Evolutionary conservation across 1,140 invertebrate species (phyloP).

Genomic region (Nasonia vitripennis): DNA sequence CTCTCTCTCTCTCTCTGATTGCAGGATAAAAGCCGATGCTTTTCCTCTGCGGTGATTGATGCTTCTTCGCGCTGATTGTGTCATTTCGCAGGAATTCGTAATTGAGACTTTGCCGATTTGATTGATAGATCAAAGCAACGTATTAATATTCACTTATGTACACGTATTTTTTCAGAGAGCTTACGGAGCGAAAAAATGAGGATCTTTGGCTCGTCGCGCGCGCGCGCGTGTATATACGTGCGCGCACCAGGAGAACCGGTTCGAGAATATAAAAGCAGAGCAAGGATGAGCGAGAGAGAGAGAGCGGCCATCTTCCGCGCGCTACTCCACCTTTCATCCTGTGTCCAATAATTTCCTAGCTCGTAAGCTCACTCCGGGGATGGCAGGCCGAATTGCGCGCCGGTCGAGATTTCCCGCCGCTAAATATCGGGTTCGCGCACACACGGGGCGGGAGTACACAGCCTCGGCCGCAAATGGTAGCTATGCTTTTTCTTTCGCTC

Average conservation of each 20-base stretch:
- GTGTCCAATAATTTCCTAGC: slow-evolving; percentile 14
- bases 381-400: slow-evolving; percentile 9
- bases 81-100: slow-evolving; percentile 1
- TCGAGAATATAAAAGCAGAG: slow-evolving; percentile 10
- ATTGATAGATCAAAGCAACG: slow-evolving; percentile 4
- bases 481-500: not conserved
- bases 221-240: too few relatives aligned
- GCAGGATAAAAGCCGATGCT: slow-evolving; percentile 13
- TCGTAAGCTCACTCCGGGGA: not conserved
- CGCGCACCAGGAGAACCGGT: not conserved
- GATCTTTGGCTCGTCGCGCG: too few relatives aligned
- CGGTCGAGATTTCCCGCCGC: slow-evolving; percentile 10
- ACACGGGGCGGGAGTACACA: not conserved
- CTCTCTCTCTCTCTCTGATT: not conserved
- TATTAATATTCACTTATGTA: not conserved
- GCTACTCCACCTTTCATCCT: slow-evolving; percentile 56
- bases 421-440: not conserved
- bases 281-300: not conserved
- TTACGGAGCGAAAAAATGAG: not conserved
- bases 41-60: slow-evolving; percentile 2
- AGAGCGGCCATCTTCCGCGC: slow-evolving; percentile 39
- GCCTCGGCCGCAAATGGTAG: not conserved
- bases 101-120: slow-evolving; percentile 2
- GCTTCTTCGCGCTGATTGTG: slow-evolving; percentile 8
- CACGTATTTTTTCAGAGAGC: not conserved